phyloP scores from a whole-genome alignment of 1,140 invertebrate species.

The Camponotus pennsylvanicus region DNA sequence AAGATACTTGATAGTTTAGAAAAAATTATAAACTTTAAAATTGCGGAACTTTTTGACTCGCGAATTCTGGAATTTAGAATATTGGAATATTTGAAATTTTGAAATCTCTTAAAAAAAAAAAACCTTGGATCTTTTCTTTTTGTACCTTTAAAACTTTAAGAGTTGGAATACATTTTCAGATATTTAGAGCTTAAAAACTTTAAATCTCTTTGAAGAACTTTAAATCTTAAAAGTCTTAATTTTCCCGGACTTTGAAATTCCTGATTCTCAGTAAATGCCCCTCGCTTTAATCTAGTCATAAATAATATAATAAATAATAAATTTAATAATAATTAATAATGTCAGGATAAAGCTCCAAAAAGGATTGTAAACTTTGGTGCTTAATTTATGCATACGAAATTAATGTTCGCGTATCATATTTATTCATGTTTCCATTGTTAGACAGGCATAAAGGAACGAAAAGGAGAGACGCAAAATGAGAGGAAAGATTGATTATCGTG shows the following conservation, averaged over 20 bases:
- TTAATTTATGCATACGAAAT: conserved; percentile 3
- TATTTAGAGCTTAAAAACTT: neutral
- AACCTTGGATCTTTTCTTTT: neutral
- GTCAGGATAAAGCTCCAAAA: neutral
- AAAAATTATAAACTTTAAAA: neutral
- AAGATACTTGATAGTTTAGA: neutral
- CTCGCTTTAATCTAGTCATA: neutral
- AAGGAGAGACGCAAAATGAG: neutral
- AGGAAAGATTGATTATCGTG: conserved; percentile 49
- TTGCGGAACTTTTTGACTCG: neutral
- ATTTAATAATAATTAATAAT: neutral
- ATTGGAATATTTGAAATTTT: neutral
- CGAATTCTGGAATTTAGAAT: neutral
- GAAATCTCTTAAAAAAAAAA: neutral
- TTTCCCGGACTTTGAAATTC: neutral
- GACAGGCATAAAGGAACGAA: neutral
- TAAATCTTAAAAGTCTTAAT: neutral
- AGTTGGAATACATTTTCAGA: neutral
- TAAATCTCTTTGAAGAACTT: neutral
- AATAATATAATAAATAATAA: no score
- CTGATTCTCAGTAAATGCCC: neutral
- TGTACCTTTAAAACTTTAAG: no score
- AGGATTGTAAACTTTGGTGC: no score
- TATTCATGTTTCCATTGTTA: conserved; percentile 35
- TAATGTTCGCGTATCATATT: conserved; percentile 12